phyloP scores from a whole-genome alignment of 2,113 vertebrate genomes.

The Lepisosteus oculatus region DNA sequence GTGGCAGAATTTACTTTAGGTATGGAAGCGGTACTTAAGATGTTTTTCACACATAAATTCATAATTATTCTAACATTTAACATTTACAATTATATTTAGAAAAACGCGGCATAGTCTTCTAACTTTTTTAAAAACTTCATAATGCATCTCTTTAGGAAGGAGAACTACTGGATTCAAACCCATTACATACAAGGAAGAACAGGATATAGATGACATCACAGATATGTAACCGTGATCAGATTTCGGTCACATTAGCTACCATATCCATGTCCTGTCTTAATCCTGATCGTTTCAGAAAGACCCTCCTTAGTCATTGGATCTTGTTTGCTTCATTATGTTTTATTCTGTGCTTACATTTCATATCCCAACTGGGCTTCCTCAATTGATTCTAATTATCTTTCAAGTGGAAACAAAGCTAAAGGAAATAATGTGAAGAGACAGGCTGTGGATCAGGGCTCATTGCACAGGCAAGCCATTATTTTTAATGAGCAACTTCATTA shows the following conservation, averaged over 20 bases:
- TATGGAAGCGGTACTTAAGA: too few species aligned
- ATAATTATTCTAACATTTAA: too few species aligned
- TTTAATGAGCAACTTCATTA: slow-evolving; percentile 68
- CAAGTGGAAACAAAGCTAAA: slow-evolving; percentile 44
- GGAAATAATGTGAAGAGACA: slow-evolving; percentile 34
- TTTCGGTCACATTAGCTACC: neutral
- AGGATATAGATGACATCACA: too few species aligned
- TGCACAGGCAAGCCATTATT: slow-evolving; percentile 64
- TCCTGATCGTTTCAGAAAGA: neutral
- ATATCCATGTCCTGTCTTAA: neutral
- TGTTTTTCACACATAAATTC: too few species aligned
- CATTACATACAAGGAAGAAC: too few species aligned
- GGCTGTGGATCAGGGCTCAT: slow-evolving; percentile 58
- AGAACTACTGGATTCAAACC: too few species aligned
- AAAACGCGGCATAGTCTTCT: too few species aligned
- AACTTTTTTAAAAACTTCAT: too few species aligned
- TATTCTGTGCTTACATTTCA: slow-evolving; percentile 45
- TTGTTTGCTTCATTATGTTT: slow-evolving; percentile 48
- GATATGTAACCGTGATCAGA: too few species aligned
- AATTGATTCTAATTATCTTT: slow-evolving; percentile 57
- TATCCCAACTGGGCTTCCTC: slow-evolving; percentile 42
- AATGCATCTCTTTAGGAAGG: too few species aligned
- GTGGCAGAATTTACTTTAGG: too few species aligned
- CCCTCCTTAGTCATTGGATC: neutral
- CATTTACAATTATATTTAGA: too few species aligned